Evolutionary conservation across 2,888 invertebrate genomes (phyloP).

Genomic region (Scaptomyza tumidula): DNA sequence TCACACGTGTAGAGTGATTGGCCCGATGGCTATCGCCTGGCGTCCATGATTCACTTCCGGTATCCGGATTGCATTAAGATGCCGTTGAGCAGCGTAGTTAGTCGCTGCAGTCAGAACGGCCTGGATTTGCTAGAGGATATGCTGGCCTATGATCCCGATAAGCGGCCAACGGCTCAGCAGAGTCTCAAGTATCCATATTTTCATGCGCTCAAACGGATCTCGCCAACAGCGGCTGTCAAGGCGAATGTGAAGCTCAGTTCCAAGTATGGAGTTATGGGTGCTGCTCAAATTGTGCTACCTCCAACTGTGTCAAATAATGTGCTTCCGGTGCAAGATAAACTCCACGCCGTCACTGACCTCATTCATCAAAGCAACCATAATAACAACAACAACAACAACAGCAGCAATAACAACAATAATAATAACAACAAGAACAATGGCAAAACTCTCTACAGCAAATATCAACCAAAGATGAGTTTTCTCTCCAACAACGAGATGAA

Average conservation of each 20-base stretch:
- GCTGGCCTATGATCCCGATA: constrained; percentile 95
- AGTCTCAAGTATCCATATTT: constrained; percentile 89
- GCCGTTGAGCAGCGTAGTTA: constrained; percentile 91
- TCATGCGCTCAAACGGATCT: constrained; percentile 82
- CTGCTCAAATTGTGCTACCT: constrained; percentile 48
- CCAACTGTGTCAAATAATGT: constrained; percentile 78
- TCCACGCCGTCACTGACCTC: constrained; percentile 77
- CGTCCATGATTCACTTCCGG: constrained; percentile 96
- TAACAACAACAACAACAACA: constrained; percentile 48
- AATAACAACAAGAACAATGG: constrained; percentile 52
- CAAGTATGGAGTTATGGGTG: constrained; percentile 65
- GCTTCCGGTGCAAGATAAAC: constrained; percentile 82
- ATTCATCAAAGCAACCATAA: constrained; percentile 69
- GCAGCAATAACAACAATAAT: constrained; percentile 46
- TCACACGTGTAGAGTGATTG: constrained; percentile 89
- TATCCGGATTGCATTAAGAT: constrained; percentile 95
- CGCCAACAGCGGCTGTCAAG: constrained; percentile 81
- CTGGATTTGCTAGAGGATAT: constrained; percentile 93
- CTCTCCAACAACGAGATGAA: constrained; percentile 72
- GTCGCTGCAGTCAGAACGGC: constrained; percentile 92
- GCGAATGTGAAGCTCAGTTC: constrained; percentile 76
- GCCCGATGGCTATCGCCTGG: constrained; percentile 97
- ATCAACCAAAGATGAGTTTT: constrained; percentile 78
- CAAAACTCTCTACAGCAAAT: constrained; percentile 52
- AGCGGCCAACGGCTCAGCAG: constrained; percentile 95